Percentiles rank a stretch among this genome's conserved stretches.
These are phyloP conservation scores for Porites evermanni DNA, from an alignment of 92 coral and sea anemone genomes.

Conservation along the genomic window DNA sequence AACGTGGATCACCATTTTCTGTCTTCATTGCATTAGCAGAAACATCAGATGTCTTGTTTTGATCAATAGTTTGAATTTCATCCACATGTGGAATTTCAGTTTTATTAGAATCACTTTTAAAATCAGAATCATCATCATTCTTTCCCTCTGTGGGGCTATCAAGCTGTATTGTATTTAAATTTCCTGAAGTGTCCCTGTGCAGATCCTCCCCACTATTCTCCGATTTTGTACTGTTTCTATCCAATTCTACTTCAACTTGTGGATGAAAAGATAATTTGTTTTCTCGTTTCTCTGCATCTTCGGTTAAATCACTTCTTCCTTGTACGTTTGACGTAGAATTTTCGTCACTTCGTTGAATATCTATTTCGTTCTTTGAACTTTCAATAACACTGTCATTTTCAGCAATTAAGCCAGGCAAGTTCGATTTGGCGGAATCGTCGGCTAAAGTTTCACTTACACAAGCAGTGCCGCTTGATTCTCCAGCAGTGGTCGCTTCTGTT, in stretches of 20 bases:
- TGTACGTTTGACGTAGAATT: neutral
- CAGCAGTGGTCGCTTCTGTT: conserved; percentile 9
- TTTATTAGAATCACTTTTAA: neutral
- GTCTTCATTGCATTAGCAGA: neutral
- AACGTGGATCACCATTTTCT: conserved; percentile 4
- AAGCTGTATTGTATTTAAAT: neutral
- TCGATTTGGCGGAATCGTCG: conserved; percentile 8
- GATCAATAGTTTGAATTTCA: conserved; percentile 3
- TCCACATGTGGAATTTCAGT: conserved; percentile 12
- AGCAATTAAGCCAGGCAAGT: conserved; percentile 19
- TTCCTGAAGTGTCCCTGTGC: conserved; percentile 3
- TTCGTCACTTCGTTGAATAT: neutral
- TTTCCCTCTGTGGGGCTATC: neutral
- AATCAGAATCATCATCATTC: neutral
- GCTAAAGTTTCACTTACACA: neutral
- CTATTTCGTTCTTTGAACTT: neutral
- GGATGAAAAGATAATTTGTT: conserved; percentile 1
- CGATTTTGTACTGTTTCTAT: neutral
- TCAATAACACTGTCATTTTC: neutral
- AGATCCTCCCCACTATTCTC: neutral
- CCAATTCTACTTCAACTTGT: neutral
- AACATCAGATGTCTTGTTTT: conserved; percentile 1
- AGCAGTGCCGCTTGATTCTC: conserved; percentile 32
- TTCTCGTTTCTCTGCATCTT: neutral
- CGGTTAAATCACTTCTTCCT: neutral